Base-by-base conservation (phyloP, 1,140 invertebrate genomes). In the Adelges cooleyi region DNA sequence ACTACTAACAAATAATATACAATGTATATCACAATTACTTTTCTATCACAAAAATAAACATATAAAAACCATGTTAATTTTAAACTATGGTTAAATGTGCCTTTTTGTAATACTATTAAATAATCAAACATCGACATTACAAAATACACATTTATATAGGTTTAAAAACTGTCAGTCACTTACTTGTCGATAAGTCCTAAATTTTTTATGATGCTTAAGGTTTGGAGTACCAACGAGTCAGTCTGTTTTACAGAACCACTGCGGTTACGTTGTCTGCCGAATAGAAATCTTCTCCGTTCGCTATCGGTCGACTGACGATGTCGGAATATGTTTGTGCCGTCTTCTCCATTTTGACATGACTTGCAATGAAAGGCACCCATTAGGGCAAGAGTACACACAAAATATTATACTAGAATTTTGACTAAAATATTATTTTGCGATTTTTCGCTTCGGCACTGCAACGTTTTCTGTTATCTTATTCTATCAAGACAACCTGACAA, bases 301-400 rank as follows among this genome's bases (percentile, higher is more conserved):
- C 22, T 17, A 2, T 15, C 10, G 11, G 36, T 15, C 6, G 44
- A 2, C 1, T n/a, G 36, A 29, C 17, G 49, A 11, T 25, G 36
- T 53, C 51, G 9, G 0, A 53, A 42, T 13, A 52, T 66, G 49
- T 53, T 53, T 6, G 65, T 15, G 2, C 36, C 20, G 22, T 53
- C 40, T 8, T 51, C 36, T 13, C 49, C 49, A 50, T 52, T 52
- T 10, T 66, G 33, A 53, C 65, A 66, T 13, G 51, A 66, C 53
- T 66, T 66, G n/a, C 65, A 66, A 6, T 53, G 49, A 42, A 51
- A 51, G 22, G 65, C 65, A 42, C 65, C 65, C 65, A 66, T 66
- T 50, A 22, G 53, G 23, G 53, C 17, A 8, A 18, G 29, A 46
- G 29, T 46, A 27, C 25, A 20, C 36, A 25, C 18, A 15, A 40